Evolutionary conservation across 2,888 invertebrate species (phyloP).

Genomic region (Proisotoma minuta): DNA sequence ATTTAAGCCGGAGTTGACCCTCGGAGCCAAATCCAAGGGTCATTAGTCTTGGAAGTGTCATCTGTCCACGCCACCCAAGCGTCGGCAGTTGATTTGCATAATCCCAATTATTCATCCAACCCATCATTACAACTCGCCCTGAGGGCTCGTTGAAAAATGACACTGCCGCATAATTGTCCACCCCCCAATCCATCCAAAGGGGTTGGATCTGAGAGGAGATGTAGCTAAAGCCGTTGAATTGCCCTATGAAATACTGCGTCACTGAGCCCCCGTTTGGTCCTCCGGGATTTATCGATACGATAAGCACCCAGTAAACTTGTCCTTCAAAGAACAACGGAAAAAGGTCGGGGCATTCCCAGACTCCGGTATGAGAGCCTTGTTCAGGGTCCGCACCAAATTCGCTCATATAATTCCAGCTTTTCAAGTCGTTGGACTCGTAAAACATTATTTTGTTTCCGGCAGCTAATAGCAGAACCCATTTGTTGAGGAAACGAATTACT

Average conservation of each 20-base stretch:
- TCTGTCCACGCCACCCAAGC: constrained; percentile 34
- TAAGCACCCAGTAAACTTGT: constrained; percentile 33
- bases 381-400: constrained; percentile 35
- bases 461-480: constrained; percentile 38
- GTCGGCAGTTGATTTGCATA: constrained; percentile 37
- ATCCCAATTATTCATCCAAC: constrained; percentile 41
- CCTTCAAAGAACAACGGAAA: constrained; percentile 17
- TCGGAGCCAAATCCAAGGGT: background rate
- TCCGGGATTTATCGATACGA: constrained; percentile 36
- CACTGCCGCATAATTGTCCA: constrained; percentile 44
- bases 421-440: constrained; percentile 30
- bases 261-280: constrained; percentile 41
- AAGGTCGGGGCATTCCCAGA: constrained; percentile 45
- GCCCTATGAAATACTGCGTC: constrained; percentile 44
- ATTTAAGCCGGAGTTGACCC: constrained; percentile 11
- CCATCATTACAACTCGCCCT: constrained; percentile 23
- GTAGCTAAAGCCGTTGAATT: constrained; percentile 31
- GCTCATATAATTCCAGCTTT: constrained; percentile 26
- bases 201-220: constrained; percentile 17
- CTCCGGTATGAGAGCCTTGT: constrained; percentile 35
- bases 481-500: constrained; percentile 13
- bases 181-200: constrained; percentile 46
- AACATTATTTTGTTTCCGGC: constrained; percentile 34
- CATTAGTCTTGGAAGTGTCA: constrained; percentile 36
- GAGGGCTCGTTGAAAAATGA: constrained; percentile 36